Evolutionary conservation across 2,797 vertebrate species (phyloP), one percentile per base, ranked within the genome.

Genomic region (Sternotherus odoratus): DNA sequence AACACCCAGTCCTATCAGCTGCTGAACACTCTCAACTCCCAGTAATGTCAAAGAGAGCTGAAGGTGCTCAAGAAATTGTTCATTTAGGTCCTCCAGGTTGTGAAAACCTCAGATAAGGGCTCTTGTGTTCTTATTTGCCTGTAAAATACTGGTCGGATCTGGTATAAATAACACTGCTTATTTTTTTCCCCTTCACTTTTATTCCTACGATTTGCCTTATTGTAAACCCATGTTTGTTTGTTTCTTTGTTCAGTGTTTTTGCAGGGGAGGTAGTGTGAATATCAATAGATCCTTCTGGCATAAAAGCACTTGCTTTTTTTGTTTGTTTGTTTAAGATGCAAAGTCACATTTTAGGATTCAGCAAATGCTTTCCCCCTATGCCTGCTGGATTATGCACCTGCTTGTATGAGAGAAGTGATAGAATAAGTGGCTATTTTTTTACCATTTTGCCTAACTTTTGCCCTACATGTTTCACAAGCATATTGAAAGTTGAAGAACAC

Each of bases 361-460:
- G 8, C 86, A 96, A 95, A 96, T 94, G 93, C 53, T 89, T 95
- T 97, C 95, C 93, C 92, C 90, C 83, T 80, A 92, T 95, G 93
- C 93, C 94, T 96, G 95, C 95, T 97, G 95, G 87, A 95, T 97
- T 95, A 95, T 83, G 81, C 96, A 96, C 95, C 96, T 97, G 94
- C 94, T 95, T 87, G 89, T 74, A 63, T 50, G 79, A 87, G 91
- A 94, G 78, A 89, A 43, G 13, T 89, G 53, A 79, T 28, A 88
- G 75, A 85, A 78, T 96, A 90, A 97, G 56, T 92, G 94, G 83
- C 85, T 90, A 60, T 95, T 92, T 93, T 91, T 79, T 89, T 48
- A 87, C 83, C 89, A 93, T 5, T 16, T 81, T 51, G 84, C 30
- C 79, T 95, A 86, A 96, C 95, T 92, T 96, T 94, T 96, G 92